These are phyloP conservation scores for Eretmocerus hayati DNA, from an alignment of 2,888 invertebrate species.

Conservation along the genomic window DNA sequence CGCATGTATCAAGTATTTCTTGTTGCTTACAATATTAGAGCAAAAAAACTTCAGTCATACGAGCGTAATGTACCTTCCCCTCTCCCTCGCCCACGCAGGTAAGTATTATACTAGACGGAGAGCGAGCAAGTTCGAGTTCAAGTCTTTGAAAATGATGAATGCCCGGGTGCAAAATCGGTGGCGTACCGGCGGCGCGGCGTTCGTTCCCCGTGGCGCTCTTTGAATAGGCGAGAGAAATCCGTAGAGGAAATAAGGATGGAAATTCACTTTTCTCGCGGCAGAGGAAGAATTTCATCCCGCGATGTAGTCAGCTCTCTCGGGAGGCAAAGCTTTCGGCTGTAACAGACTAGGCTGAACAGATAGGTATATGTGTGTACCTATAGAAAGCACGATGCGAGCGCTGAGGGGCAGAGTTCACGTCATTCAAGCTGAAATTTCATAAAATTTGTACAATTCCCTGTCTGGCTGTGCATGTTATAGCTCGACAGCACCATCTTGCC, in stretches of 20 bases:
- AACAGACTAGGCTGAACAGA: too few relatives aligned
- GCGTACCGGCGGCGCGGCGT: not conserved
- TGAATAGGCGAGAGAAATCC: not conserved
- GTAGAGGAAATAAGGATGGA: not conserved
- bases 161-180: not conserved
- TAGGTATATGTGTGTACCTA: too few relatives aligned
- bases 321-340: too few relatives aligned
- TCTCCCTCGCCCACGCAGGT: too few relatives aligned
- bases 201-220: too few relatives aligned
- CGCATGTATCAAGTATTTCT: too few relatives aligned
- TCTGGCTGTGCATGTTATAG: slow-evolving; percentile 1
- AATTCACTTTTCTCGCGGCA: not conserved
- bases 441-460: slow-evolving; percentile 20
- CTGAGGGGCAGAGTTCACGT: slow-evolving; percentile 4
- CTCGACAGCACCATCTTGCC: not conserved
- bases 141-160: slow-evolving; percentile 1
- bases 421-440: slow-evolving; percentile 21
- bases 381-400: too few relatives aligned
- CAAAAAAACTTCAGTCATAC: too few relatives aligned
- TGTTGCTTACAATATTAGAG: too few relatives aligned
- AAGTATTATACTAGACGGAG: too few relatives aligned
- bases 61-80: too few relatives aligned
- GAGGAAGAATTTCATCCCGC: not conserved
- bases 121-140: not conserved
- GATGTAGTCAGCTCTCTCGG: not conserved